phyloP scores from a whole-genome alignment of 2,797 vertebrate genomes.

The Esox masquinongy region DNA sequence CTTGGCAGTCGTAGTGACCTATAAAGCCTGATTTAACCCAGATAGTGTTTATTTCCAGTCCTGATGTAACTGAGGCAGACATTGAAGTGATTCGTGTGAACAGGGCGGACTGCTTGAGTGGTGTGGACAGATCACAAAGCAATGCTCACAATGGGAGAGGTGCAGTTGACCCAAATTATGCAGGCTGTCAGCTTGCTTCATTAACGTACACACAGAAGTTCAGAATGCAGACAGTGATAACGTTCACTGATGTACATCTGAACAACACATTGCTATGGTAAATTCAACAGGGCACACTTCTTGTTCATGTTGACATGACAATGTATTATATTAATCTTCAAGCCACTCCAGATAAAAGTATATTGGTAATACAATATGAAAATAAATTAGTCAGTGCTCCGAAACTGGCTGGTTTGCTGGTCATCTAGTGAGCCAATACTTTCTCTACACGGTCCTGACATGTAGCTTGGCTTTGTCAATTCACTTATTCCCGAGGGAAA shows the following conservation, averaged over 20 bases:
- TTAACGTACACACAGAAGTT: neutral
- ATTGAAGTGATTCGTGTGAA: conserved; percentile 8
- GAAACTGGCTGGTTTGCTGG: neutral
- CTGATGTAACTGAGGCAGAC: conserved; percentile 27
- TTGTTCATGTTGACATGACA: neutral
- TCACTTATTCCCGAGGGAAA: neutral
- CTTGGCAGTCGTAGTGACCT: conserved; percentile 25
- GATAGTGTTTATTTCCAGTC: conserved; percentile 27
- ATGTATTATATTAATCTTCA: neutral
- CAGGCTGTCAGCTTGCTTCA: neutral
- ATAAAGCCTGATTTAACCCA: conserved; percentile 44
- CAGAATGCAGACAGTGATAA: too few relatives aligned
- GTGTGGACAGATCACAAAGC: conserved; percentile 6
- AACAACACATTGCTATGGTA: neutral
- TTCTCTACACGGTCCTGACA: neutral
- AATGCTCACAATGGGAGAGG: neutral
- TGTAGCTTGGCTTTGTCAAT: neutral
- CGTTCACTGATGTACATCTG: neutral
- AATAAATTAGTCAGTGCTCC: neutral
- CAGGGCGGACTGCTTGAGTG: conserved; percentile 8
- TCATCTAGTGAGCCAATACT: neutral
- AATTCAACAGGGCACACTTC: neutral
- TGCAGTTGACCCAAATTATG: conserved; percentile 3
- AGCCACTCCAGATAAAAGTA: too few relatives aligned
- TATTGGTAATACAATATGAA: too few relatives aligned